Evolutionary conservation across 2,888 invertebrate genomes (phyloP).

Genomic region (Yponomeuta evonymella): DNA sequence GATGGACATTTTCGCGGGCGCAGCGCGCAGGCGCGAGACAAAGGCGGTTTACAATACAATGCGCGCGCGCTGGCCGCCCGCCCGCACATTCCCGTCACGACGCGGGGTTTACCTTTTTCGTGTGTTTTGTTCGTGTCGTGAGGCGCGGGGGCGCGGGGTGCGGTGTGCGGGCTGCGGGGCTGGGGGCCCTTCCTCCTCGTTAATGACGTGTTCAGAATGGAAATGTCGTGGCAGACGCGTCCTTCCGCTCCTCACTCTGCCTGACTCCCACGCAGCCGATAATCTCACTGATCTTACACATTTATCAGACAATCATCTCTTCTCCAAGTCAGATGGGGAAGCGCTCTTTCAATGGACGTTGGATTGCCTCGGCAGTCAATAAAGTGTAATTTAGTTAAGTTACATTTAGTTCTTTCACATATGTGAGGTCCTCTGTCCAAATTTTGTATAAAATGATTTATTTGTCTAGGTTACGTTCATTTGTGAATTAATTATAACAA

Average conservation of each 20-base stretch:
- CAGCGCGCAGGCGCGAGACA: slow-evolving; percentile 61
- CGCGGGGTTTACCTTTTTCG: slow-evolving; percentile 64
- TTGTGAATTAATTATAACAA: no score
- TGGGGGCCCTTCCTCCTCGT: slow-evolving; percentile 51
- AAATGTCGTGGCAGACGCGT: slow-evolving; percentile 37
- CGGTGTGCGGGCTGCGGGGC: slow-evolving; percentile 8
- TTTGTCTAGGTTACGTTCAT: no score
- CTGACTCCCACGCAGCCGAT: slow-evolving; percentile 24
- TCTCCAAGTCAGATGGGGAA: no score
- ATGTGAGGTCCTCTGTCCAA: no score
- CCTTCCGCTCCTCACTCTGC: slow-evolving; percentile 16
- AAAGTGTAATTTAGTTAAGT: no score
- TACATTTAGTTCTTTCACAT: no score
- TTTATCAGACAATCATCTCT: no score
- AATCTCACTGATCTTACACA: slow-evolving; percentile 29
- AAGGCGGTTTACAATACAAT: slow-evolving; percentile 73
- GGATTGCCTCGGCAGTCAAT: no score
- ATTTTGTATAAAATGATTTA: no score
- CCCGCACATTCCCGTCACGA: slow-evolving; percentile 69
- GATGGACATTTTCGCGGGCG: slow-evolving; percentile 32
- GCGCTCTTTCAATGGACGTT: no score
- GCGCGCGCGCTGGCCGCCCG: slow-evolving; percentile 55
- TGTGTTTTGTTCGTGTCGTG: slow-evolving; percentile 55
- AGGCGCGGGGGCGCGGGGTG: slow-evolving; percentile 33
- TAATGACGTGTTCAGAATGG: slow-evolving; percentile 67